Conservation (phyloP, 2,797 vertebrate genomes). For the Trachurus trachurus region DNA sequence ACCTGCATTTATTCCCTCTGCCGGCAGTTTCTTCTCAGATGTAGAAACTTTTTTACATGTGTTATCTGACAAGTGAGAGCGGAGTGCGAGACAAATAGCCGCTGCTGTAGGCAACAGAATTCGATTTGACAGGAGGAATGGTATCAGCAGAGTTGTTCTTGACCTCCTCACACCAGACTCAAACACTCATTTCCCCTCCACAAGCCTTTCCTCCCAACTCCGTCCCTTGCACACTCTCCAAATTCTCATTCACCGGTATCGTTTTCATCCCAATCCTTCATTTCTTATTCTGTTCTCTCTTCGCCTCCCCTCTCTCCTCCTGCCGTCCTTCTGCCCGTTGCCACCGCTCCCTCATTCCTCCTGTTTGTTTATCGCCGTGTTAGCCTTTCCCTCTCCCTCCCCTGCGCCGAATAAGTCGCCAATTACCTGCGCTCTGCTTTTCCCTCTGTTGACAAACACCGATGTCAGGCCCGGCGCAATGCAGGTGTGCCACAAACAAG, state of each 20-base stretch:
- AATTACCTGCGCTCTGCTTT: slow-evolving; percentile 81
- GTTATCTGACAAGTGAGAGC: slow-evolving; percentile 21
- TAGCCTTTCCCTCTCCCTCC: slow-evolving; percentile 43
- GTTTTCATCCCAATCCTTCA: slow-evolving; percentile 45
- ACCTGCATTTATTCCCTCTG: background rate
- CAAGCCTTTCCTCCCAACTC: slow-evolving; percentile 45
- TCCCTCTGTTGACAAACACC: slow-evolving; percentile 81
- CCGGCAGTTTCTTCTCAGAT: slow-evolving; percentile 5
- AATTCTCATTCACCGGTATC: slow-evolving; percentile 32
- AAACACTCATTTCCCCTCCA: slow-evolving; percentile 61
- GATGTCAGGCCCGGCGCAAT: slow-evolving; percentile 70
- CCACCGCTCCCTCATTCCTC: slow-evolving; percentile 48
- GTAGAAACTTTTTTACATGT: slow-evolving; percentile 16
- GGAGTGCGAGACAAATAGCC: slow-evolving; percentile 35
- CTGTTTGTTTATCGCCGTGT: slow-evolving; percentile 38
- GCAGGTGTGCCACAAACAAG: slow-evolving; percentile 82
- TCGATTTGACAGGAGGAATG: slow-evolving; percentile 66
- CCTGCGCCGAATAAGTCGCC: slow-evolving; percentile 62
- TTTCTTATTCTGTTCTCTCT: slow-evolving; percentile 54
- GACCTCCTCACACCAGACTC: slow-evolving; percentile 66
- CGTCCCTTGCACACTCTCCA: slow-evolving; percentile 27
- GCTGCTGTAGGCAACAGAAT: slow-evolving; percentile 51
- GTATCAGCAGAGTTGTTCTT: slow-evolving; percentile 63
- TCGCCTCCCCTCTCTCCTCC: slow-evolving; percentile 49
- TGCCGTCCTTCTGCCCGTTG: slow-evolving; percentile 60